These are phyloP conservation scores for Crotalus horridus DNA, from an alignment of 2,113 vertebrate genomes.

Conservation along the genomic window DNA sequence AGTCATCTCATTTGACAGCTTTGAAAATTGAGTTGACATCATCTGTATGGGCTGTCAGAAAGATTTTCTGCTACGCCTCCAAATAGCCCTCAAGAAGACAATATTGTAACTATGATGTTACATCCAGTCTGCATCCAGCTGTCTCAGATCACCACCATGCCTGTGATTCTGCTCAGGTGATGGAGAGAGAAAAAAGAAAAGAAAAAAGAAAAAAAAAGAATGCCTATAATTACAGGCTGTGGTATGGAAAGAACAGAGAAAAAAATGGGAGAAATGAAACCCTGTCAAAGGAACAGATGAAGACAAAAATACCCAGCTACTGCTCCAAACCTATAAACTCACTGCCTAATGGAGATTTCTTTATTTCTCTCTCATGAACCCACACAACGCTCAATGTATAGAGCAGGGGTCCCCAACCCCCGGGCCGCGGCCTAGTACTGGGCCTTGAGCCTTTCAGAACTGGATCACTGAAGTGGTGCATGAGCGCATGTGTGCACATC, in stretches of 20 bases:
- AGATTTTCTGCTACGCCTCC: neutral
- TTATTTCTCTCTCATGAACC: neutral
- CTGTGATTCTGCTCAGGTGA: neutral
- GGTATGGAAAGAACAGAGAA: neutral
- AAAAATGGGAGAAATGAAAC: neutral
- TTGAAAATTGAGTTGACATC: conserved; percentile 4
- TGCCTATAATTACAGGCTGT: neutral
- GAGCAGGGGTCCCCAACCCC: neutral
- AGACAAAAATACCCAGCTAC: neutral
- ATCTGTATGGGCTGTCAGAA: neutral
- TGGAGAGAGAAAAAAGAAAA: neutral
- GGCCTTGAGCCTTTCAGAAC: neutral
- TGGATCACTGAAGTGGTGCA: neutral
- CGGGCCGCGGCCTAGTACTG: too few relatives aligned
- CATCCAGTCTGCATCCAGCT: neutral
- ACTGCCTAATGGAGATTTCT: neutral
- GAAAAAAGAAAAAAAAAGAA: neutral
- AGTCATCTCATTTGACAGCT: neutral
- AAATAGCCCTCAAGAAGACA: neutral
- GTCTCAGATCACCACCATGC: neutral
- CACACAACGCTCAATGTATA: neutral
- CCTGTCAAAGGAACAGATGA: neutral
- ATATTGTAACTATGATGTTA: neutral
- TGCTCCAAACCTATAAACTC: neutral
- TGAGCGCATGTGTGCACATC: neutral